phyloP scores from a whole-genome alignment of 2,113 vertebrate genomes.

The Megalops atlanticus region DNA sequence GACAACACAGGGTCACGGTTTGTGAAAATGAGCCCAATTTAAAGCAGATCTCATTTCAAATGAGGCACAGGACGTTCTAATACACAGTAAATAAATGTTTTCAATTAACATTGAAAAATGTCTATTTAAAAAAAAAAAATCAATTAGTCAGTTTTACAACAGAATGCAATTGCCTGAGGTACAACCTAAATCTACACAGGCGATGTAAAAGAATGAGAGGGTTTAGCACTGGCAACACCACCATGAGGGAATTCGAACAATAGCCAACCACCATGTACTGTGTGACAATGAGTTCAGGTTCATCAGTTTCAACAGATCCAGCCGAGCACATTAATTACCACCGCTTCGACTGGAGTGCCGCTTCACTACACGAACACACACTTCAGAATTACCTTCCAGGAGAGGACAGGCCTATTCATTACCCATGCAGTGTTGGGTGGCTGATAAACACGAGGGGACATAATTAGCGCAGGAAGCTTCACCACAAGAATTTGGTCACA shows the following conservation, averaged over 20 bases:
- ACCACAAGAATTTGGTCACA: background rate
- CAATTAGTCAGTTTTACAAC: constrained; percentile 49
- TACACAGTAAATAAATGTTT: background rate
- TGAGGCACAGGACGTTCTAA: background rate
- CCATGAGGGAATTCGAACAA: constrained; percentile 60
- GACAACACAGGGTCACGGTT: background rate
- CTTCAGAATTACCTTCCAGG: constrained; percentile 42
- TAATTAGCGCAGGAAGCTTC: background rate
- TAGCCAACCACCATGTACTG: constrained; percentile 65
- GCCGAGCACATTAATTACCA: constrained; percentile 67
- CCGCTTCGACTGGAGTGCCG: constrained; percentile 48
- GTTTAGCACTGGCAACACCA: constrained; percentile 45
- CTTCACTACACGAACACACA: constrained; percentile 36
- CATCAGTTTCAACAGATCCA: constrained; percentile 63
- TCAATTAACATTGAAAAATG: background rate
- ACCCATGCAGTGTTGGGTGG: constrained; percentile 17
- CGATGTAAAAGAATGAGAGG: background rate
- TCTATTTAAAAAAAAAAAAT: constrained; percentile 40
- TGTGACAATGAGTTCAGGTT: constrained; percentile 69
- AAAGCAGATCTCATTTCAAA: background rate
- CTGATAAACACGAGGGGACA: background rate
- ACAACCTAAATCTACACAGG: constrained; percentile 13
- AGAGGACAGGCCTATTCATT: constrained; percentile 36
- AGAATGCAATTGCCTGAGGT: constrained; percentile 40
- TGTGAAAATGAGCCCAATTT: background rate